Conservation (phyloP, 2,888 invertebrate species). For the Diploptera punctata region DNA sequence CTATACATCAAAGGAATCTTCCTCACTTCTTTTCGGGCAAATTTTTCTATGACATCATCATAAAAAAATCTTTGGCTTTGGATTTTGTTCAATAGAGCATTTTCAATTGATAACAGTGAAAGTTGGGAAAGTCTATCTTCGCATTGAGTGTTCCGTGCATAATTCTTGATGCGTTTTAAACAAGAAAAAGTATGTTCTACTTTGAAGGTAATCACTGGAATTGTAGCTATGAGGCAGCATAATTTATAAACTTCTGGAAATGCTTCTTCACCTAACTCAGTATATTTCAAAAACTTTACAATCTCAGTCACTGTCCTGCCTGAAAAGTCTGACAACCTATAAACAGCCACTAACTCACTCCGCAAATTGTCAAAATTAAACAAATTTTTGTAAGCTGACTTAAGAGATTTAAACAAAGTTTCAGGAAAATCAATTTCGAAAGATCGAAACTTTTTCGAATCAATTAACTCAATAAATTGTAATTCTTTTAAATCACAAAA, state of each 20-base stretch:
- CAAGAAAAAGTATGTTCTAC: neutral
- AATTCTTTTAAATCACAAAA: neutral
- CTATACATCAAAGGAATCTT: too few species aligned
- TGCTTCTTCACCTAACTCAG: neutral
- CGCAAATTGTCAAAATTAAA: too few species aligned
- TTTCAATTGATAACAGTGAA: neutral
- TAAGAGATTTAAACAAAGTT: too few species aligned
- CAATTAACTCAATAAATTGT: too few species aligned
- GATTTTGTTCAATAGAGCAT: neutral
- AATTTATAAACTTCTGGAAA: neutral
- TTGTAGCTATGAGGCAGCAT: too few species aligned
- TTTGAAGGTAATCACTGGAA: neutral
- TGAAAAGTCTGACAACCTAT: too few species aligned
- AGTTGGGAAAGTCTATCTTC: neutral
- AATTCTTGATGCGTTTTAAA: neutral
- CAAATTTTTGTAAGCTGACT: too few species aligned
- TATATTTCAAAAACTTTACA: neutral
- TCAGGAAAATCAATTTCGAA: too few species aligned
- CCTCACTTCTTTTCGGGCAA: too few species aligned
- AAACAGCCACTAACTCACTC: too few species aligned
- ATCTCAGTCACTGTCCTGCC: conserved; percentile 1
- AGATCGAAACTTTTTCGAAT: too few species aligned
- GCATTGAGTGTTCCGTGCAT: neutral
- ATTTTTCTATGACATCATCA: neutral
- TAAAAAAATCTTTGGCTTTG: neutral